Conservation (phyloP, 2,113 vertebrate genomes). For the Embiotoca jacksoni region DNA sequence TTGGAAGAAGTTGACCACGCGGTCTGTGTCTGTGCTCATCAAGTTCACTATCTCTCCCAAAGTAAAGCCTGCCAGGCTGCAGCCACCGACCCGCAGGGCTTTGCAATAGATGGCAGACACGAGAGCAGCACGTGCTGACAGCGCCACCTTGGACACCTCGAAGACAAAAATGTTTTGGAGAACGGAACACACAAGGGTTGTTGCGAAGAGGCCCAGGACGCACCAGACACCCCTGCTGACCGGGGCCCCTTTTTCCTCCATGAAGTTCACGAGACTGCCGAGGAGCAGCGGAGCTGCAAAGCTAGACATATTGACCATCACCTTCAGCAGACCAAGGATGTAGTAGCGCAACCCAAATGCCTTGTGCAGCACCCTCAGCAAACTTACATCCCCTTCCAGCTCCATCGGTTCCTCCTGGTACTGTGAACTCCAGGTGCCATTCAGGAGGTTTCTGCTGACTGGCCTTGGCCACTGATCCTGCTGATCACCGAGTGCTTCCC, state of each 20-base stretch:
- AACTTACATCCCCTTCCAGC: constrained; percentile 69
- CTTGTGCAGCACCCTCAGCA: constrained; percentile 87
- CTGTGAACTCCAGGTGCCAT: constrained; percentile 61
- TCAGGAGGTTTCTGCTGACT: constrained; percentile 52
- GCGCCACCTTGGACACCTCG: constrained; percentile 86
- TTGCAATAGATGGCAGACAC: constrained; percentile 91
- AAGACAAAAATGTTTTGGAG: constrained; percentile 90
- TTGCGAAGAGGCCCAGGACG: constrained; percentile 87
- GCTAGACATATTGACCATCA: constrained; percentile 84
- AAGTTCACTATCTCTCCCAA: constrained; percentile 93
- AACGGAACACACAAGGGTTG: constrained; percentile 86
- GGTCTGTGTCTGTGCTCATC: constrained; percentile 91
- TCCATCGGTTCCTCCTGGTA: constrained; percentile 28
- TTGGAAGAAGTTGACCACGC: constrained; percentile 91
- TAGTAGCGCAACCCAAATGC: constrained; percentile 90
- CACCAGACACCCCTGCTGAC: constrained; percentile 88
- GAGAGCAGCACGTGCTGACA: constrained; percentile 87
- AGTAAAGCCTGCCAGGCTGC: constrained; percentile 81
- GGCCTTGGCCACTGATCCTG: constrained; percentile 66
- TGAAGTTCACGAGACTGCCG: constrained; percentile 90
- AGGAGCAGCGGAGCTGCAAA: constrained; percentile 93
- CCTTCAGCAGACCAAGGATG: constrained; percentile 88
- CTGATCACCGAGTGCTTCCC: not conserved
- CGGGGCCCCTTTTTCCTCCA: constrained; percentile 89
- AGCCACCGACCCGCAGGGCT: constrained; percentile 85